Evolutionary conservation across 2,888 invertebrate species (phyloP).

Genomic region (Monochamus alternatus): DNA sequence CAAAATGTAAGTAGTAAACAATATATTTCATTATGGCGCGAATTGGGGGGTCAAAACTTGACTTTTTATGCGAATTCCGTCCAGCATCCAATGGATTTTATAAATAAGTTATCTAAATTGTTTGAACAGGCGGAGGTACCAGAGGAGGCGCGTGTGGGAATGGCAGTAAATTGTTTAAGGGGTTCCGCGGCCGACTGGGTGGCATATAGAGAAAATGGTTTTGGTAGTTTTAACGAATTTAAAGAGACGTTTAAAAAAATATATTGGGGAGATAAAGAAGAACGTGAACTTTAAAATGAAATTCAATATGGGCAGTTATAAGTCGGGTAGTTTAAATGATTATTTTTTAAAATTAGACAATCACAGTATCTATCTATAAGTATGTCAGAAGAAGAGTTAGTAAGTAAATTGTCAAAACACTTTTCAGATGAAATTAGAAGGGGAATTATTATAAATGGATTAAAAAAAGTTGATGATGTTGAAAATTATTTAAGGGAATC

Average conservation of each 20-base stretch:
- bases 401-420: no score
- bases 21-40: not conserved
- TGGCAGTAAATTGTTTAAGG: slow-evolving; percentile 26
- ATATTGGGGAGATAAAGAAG: slow-evolving; percentile 25
- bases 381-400: no score
- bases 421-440: no score
- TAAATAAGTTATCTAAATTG: slow-evolving; percentile 18
- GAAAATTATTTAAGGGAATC: no score
- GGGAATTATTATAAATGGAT: no score
- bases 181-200: slow-evolving; percentile 34
- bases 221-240: slow-evolving; percentile 18
- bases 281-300: slow-evolving; percentile 22
- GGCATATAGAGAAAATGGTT: slow-evolving; percentile 2
- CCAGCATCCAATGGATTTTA: slow-evolving; percentile 8
- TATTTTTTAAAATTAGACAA: no score
- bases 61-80: not conserved
- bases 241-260: slow-evolving; percentile 5
- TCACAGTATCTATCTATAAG: no score
- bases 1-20: slow-evolving; percentile 3
- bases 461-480: no score
- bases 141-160: slow-evolving; percentile 28
- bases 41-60: slow-evolving; percentile 11
- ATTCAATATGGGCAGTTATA: slow-evolving; percentile 24
- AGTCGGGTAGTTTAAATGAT: not conserved
- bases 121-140: slow-evolving; percentile 22